Evolutionary conservation across 2,797 vertebrate species (phyloP).

Genomic region (Arnoldichthys spilopterus): DNA sequence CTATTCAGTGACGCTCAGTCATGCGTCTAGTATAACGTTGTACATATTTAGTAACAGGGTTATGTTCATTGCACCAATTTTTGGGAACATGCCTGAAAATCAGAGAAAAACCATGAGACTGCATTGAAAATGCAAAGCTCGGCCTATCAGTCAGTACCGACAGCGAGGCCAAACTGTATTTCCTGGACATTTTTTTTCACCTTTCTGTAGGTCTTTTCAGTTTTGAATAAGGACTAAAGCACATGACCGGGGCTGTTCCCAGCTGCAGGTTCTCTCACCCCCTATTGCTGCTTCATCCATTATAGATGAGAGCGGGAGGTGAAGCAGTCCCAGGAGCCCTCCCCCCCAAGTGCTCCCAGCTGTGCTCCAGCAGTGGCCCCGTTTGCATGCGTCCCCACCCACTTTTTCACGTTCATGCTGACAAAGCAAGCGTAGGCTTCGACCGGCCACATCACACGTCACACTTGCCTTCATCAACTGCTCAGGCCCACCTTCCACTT

Average conservation of each 20-base stretch:
- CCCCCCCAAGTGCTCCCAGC: constrained; percentile 40
- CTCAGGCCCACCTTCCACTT: constrained; percentile 11
- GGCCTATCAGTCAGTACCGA: background rate
- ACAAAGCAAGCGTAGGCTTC: constrained; percentile 32
- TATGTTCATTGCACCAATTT: background rate
- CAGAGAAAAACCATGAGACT: background rate
- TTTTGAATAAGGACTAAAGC: constrained; percentile 13
- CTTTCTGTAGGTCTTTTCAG: background rate
- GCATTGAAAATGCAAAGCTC: too few species aligned
- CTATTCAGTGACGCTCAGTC: constrained; percentile 7
- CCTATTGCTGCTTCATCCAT: constrained; percentile 40
- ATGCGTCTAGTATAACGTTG: background rate
- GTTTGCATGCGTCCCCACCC: constrained; percentile 52
- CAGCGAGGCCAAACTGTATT: background rate
- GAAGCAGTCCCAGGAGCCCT: constrained; percentile 36
- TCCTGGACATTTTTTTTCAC: background rate
- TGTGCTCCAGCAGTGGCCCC: constrained; percentile 47
- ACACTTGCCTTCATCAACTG: background rate
- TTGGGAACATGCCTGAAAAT: background rate
- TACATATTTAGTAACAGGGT: background rate
- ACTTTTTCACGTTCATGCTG: constrained; percentile 49
- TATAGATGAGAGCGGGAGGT: constrained; percentile 49
- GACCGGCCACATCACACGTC: constrained; percentile 23
- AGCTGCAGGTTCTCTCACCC: constrained; percentile 16
- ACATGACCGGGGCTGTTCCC: constrained; percentile 18